These are phyloP conservation scores for Choristoneura fumiferana DNA, from an alignment of 1,140 invertebrate species.

Conservation along the genomic window DNA sequence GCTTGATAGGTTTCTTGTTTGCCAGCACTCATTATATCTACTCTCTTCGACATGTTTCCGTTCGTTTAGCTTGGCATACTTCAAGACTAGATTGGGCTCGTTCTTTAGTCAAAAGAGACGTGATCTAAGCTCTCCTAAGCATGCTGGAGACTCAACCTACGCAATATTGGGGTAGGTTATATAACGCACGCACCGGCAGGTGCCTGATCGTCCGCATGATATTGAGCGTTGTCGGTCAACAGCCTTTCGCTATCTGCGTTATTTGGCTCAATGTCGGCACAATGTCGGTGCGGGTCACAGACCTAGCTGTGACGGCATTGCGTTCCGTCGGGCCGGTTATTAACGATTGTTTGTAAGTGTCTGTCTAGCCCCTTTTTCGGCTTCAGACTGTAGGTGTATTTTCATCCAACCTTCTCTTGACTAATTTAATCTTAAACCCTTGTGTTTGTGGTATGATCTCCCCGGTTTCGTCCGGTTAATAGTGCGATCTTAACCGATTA, in stretches of 20 bases:
- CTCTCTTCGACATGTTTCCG: no score
- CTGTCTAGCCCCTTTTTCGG: constrained; percentile 4
- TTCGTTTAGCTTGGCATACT: no score
- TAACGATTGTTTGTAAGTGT: constrained; percentile 9
- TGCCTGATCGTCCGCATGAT: constrained; percentile 58
- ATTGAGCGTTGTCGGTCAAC: constrained; percentile 69
- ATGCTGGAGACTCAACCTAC: constrained; percentile 18
- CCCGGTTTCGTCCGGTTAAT: background rate
- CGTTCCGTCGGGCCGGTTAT: constrained; percentile 36
- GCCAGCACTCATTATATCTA: no score
- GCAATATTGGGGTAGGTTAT: constrained; percentile 44
- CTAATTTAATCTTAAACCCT: no score
- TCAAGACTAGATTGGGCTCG: no score
- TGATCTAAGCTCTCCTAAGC: background rate
- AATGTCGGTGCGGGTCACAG: constrained; percentile 70
- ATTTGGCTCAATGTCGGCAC: constrained; percentile 72
- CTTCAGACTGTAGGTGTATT: background rate
- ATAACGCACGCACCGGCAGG: constrained; percentile 47
- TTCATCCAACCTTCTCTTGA: no score
- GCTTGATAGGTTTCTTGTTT: no score
- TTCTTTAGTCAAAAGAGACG: no score
- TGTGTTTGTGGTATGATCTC: no score
- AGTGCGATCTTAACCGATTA: no score
- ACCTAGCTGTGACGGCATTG: constrained; percentile 49
- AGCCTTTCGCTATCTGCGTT: constrained; percentile 66